These are phyloP conservation scores for Flexamia atlantica DNA, from an alignment of 2,888 invertebrate genomes.

Conservation along the genomic window DNA sequence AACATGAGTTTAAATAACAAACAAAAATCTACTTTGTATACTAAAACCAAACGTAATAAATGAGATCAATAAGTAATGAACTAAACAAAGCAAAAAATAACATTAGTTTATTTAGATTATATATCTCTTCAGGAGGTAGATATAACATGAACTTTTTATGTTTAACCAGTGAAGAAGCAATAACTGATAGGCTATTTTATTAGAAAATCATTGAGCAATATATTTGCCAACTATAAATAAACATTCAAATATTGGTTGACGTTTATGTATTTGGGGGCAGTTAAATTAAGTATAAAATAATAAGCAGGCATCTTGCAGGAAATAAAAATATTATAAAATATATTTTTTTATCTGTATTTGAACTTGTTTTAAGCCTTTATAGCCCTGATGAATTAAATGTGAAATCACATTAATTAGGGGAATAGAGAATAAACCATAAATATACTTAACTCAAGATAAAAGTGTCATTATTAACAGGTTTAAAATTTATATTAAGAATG, in stretches of 20 bases:
- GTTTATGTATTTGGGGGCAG: too few relatives aligned
- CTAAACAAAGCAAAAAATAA: background rate
- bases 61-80: constrained; percentile 35
- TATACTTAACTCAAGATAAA: background rate
- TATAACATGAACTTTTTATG: background rate
- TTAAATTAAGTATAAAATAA: too few relatives aligned
- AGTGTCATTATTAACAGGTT: background rate
- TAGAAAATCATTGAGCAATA: background rate
- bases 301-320: too few relatives aligned
- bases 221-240: background rate
- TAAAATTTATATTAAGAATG: background rate
- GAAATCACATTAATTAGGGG: background rate
- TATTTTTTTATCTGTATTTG: too few relatives aligned
- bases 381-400: background rate
- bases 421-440: background rate
- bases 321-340: too few relatives aligned
- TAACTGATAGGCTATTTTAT: background rate
- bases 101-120: background rate
- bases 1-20: background rate
- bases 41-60: constrained; percentile 33
- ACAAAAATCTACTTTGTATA: constrained; percentile 1
- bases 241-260: too few relatives aligned
- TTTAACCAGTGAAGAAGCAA: background rate
- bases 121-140: background rate
- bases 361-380: too few relatives aligned